These are phyloP conservation scores for Drosophila affinis DNA, from an alignment of 2,888 invertebrate species.

Conservation along the genomic window DNA sequence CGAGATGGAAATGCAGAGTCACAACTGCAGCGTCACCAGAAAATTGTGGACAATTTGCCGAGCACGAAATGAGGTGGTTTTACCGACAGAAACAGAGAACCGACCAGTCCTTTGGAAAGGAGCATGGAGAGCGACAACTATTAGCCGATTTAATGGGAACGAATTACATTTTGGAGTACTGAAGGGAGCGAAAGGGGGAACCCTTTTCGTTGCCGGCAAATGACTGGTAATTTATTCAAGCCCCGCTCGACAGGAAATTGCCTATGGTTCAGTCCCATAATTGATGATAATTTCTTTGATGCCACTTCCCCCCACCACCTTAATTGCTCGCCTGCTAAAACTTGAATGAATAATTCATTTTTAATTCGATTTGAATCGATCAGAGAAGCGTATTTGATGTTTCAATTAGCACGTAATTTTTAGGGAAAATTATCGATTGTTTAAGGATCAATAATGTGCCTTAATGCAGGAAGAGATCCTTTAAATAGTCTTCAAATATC, in stretches of 20 bases:
- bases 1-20: conserved; percentile 25
- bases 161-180: conserved; percentile 12
- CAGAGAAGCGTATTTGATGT: background rate
- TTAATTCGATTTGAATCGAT: background rate
- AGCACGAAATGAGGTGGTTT: background rate
- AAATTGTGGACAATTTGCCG: conserved; percentile 24
- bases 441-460: background rate
- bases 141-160: conserved; percentile 29
- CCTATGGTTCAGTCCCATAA: conserved; percentile 29
- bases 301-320: background rate
- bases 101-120: background rate
- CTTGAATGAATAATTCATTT: background rate
- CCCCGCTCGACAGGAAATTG: conserved; percentile 35
- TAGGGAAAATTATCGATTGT: background rate
- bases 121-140: conserved; percentile 14
- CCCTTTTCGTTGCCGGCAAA: conserved; percentile 20
- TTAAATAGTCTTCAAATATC: background rate
- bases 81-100: background rate
- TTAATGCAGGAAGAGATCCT: no score
- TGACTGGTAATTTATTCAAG: conserved; percentile 43
- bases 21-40: conserved; percentile 12
- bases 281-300: conserved; percentile 31
- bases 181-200: conserved; percentile 11
- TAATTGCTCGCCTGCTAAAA: conserved; percentile 25
- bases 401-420: background rate